Percentiles rank a stretch among this genome's conserved stretches.
Conservation (phyloP, 1,140 invertebrate species). For the Bicyclus anynana region DNA sequence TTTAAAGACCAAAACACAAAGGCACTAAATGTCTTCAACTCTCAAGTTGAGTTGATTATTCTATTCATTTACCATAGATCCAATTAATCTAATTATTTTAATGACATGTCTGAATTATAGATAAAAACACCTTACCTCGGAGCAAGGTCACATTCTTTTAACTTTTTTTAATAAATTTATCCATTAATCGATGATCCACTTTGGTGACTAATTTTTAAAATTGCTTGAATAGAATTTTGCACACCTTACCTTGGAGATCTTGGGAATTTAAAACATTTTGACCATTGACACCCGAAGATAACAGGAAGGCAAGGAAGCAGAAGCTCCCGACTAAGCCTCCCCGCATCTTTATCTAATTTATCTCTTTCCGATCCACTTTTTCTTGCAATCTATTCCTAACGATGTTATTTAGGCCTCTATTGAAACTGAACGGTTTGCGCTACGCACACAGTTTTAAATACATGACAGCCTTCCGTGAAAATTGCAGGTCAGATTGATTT, state of each 20-base stretch:
- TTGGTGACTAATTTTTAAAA: neutral
- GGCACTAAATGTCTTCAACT: too few relatives aligned
- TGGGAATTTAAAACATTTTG: conserved; percentile 28
- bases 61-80: too few relatives aligned
- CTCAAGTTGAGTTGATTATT: too few relatives aligned
- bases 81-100: too few relatives aligned
- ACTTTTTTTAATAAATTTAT: too few relatives aligned
- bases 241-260: conserved; percentile 32
- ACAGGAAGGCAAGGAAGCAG: conserved; percentile 46
- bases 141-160: too few relatives aligned
- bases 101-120: too few relatives aligned
- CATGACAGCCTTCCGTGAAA: conserved; percentile 33
- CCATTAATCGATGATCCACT: too few relatives aligned
- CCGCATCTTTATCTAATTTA: conserved; percentile 35
- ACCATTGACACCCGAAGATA: conserved; percentile 29
- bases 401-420: conserved; percentile 23
- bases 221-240: neutral
- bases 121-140: too few relatives aligned
- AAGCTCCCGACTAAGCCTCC: conserved; percentile 36
- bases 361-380: conserved; percentile 26
- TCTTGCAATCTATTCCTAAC: conserved; percentile 14
- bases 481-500: conserved; percentile 38
- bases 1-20: too few relatives aligned
- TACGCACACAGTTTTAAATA: conserved; percentile 30
- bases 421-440: conserved; percentile 17